These are phyloP conservation scores for Galemys pyrenaicus DNA, from an alignment of 2,113 vertebrate genomes.

Conservation along the genomic window DNA sequence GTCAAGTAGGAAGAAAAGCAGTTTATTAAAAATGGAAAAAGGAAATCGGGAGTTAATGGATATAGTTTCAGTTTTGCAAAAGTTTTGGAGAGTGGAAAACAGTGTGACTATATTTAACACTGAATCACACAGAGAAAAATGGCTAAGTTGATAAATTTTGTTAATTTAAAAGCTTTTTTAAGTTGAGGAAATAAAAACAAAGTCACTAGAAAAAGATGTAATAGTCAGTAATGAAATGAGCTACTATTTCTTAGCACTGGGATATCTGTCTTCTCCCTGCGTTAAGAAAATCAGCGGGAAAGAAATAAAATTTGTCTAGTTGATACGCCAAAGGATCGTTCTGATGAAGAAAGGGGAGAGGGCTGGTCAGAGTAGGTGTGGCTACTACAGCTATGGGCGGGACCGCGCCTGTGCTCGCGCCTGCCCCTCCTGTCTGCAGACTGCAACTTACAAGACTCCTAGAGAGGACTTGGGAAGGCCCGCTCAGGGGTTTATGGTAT, in stretches of 20 bases:
- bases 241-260: background rate
- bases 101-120: background rate
- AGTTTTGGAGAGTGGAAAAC: background rate
- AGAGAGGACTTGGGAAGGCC: background rate
- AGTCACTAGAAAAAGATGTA: background rate
- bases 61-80: background rate
- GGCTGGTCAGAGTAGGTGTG: accelerated
- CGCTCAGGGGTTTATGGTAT: background rate
- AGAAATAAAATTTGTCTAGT: background rate
- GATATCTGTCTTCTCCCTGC: background rate
- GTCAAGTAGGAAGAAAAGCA: background rate
- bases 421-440: background rate
- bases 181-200: background rate
- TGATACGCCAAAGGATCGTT: background rate
- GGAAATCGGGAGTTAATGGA: background rate
- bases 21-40: background rate
- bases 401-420: accelerated
- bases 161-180: background rate
- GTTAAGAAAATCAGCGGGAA: background rate
- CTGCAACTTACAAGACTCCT: background rate
- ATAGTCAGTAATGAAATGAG: background rate
- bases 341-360: background rate
- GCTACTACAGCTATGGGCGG: background rate
- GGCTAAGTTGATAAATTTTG: background rate
- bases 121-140: background rate